Evolutionary conservation across 2,797 vertebrate species (phyloP), one percentile per base, ranked within the genome.

Genomic region (Borostomias antarcticus): DNA sequence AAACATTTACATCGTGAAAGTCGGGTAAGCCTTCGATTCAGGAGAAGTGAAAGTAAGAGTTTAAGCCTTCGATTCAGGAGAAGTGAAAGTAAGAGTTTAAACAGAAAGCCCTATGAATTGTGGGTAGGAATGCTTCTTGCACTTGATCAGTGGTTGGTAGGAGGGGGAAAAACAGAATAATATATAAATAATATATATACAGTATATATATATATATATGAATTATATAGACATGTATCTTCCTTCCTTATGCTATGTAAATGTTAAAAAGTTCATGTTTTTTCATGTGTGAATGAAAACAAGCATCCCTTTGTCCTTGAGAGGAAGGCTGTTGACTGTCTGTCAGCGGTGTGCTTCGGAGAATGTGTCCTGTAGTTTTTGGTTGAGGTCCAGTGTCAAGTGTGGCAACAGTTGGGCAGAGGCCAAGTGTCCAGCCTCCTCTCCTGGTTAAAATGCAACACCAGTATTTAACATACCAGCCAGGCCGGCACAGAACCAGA

Each of bases 141-240:
- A n/a, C 62, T 77, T 77, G 63, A 72, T 72, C 58, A 45, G 69
- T 72, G 61, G 68, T 63, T 69, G 76, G 21, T 65, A 69, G 76
- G 68, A 73, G n/a, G n/a, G n/a, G n/a, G n/a, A n/a, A n/a, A n/a
- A 70, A 77, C 63, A 64, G 25, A 76, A 76, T 77, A 74, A 78
- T n/a, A n/a, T n/a, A n/a, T n/a, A n/a, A n/a, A 40, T 59, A 53
- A 57, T 37, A 28, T 28, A 26, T 6, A 53, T 53, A 28, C 13
- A 6, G 7, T n/a, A 56, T 51, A 21, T n/a, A n/a, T n/a, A n/a
- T n/a, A n/a, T n/a, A n/a, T n/a, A n/a, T n/a, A n/a, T n/a, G n/a
- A n/a, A n/a, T n/a, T n/a, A n/a, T n/a, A n/a, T n/a, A n/a, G n/a
- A n/a, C n/a, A n/a, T n/a, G n/a, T n/a, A n/a, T n/a, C n/a, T n/a